Percentiles rank a stretch among this genome's conserved stretches.
phyloP scores from a whole-genome alignment of 2,888 invertebrate genomes.

The Periphyllus acericola region DNA sequence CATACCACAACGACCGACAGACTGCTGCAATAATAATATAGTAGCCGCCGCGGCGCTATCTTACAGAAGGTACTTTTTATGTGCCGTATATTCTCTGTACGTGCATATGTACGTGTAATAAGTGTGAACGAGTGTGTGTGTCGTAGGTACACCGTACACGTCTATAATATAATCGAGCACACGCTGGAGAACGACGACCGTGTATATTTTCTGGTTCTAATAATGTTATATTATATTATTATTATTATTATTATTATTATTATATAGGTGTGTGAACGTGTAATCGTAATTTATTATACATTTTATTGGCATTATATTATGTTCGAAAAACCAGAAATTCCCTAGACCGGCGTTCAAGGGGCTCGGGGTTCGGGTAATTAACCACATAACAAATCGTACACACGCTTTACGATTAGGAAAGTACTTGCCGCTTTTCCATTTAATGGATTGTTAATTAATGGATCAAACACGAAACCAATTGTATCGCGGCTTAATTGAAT shows the following conservation, averaged over 20 bases:
- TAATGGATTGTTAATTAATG: constrained; percentile 22
- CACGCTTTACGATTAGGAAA: constrained; percentile 3
- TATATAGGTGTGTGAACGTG: constrained; percentile 24
- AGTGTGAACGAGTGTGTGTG: neutral
- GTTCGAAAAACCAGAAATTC: constrained; percentile 31
- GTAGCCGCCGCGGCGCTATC: constrained; percentile 23
- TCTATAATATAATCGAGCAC: constrained; percentile 10
- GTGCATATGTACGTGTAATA: neutral
- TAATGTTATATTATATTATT: neutral
- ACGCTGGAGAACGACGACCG: neutral
- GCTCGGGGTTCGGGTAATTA: constrained; percentile 27
- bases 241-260: neutral
- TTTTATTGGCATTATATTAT: constrained; percentile 18
- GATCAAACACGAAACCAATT: constrained; percentile 21
- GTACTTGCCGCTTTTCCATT: neutral
- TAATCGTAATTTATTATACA: constrained; percentile 40
- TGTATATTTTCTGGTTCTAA: constrained; percentile 29
- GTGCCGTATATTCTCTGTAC: constrained; percentile 10
- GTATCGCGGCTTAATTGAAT: constrained; percentile 11
- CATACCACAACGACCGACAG: neutral
- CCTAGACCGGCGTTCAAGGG: neutral
- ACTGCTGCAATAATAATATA: constrained; percentile 28
- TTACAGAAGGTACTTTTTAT: constrained; percentile 15
- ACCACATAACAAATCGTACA: constrained; percentile 48
- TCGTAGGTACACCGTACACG: neutral